Evolutionary conservation across 30 jellyfish, hydroid and myxozoan genomes (phyloP).

Genomic region (Haliclystus octoradiatus): DNA sequence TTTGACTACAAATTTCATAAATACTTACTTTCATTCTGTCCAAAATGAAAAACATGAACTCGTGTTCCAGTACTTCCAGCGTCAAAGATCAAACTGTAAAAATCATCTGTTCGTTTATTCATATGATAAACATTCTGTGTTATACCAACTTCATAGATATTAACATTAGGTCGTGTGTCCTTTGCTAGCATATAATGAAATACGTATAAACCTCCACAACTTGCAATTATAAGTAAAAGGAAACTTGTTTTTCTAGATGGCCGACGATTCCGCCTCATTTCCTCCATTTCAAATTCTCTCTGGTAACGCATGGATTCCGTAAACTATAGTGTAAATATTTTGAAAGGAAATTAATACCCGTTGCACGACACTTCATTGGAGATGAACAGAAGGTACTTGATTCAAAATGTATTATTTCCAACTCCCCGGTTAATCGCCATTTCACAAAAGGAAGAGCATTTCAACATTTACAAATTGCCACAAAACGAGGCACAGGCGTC

Average conservation of each 20-base stretch:
- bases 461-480: too few relatives aligned
- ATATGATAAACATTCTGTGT: conserved; percentile 31
- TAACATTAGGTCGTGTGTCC: not conserved
- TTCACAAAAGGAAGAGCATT: too few relatives aligned
- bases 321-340: too few relatives aligned
- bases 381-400: too few relatives aligned
- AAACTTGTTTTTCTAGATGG: not conserved
- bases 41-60: conserved; percentile 40
- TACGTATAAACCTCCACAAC: not conserved
- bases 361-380: too few relatives aligned
- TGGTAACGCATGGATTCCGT: not conserved
- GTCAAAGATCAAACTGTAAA: conserved; percentile 30
- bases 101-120: conserved; percentile 3
- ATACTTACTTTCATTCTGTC: conserved; percentile 16
- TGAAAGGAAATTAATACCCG: too few relatives aligned
- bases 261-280: not conserved
- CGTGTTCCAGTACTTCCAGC: conserved; percentile 68
- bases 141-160: conserved; percentile 1
- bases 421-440: too few relatives aligned
- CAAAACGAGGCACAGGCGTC: too few relatives aligned
- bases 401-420: too few relatives aligned
- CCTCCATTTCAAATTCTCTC: not conserved
- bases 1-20: not conserved
- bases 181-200: not conserved
- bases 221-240: not conserved